Evolutionary conservation across 2,888 invertebrate genomes (phyloP).

Genomic region (Ctena decussata): DNA sequence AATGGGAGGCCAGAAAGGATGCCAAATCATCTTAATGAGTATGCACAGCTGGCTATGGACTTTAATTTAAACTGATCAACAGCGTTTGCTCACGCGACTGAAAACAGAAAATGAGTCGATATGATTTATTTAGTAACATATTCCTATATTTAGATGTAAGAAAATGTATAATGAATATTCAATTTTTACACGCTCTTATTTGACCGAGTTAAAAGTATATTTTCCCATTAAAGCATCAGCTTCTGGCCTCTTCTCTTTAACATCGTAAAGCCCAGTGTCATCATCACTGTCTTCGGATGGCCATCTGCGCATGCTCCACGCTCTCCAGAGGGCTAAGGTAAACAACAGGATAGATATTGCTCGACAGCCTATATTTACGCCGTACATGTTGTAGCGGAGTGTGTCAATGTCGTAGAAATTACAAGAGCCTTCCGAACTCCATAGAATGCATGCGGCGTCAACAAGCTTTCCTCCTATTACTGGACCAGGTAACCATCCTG

Average conservation of each 20-base stretch:
- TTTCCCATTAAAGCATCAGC: neutral
- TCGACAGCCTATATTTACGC: neutral
- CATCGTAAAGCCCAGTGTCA: neutral
- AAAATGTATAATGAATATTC: no score
- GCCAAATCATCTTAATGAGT: no score
- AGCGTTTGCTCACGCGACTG: no score
- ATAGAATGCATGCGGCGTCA: constrained; percentile 70
- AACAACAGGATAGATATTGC: constrained; percentile 13
- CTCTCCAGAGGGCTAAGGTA: neutral
- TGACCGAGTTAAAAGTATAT: neutral
- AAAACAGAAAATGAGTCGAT: no score
- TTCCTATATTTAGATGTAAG: no score
- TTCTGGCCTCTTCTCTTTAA: neutral
- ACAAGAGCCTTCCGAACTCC: constrained; percentile 70
- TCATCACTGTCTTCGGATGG: neutral
- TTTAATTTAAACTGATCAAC: no score
- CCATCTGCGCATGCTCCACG: constrained; percentile 51
- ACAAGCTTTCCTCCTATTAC: constrained; percentile 70
- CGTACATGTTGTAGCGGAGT: constrained; percentile 60
- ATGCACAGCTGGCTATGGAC: no score
- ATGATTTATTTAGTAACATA: no score
- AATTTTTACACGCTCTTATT: no score
- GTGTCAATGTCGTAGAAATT: constrained; percentile 66
- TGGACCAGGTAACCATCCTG: constrained; percentile 67
- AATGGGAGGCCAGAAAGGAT: no score